Base-by-base conservation (phyloP, 2,797 vertebrate species). In the Parauchenoglanis punctatus region DNA sequence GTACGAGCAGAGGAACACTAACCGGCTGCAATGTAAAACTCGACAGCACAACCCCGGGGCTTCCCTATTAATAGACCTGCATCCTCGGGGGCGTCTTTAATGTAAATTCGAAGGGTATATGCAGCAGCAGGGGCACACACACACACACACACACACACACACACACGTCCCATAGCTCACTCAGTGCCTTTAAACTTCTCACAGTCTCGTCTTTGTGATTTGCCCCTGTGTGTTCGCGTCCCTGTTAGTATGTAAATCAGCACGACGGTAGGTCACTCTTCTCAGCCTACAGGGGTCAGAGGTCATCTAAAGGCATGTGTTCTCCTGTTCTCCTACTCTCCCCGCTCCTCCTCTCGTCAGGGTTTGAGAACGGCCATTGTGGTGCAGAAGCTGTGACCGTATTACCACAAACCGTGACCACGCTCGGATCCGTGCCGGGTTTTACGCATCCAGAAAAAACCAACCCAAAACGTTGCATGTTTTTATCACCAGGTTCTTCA, bases 91-190 rank as follows among this genome's bases (percentile, higher is more conserved):
- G 91, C 89, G 83, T 87, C 93, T 93, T 92, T 92, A 87, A 94
- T 94, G 93, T 92, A 93, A 94, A 95, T 92, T 85, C 72, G 78
- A 86, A 87, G 40, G 40, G 90, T 89, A 90, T 89, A 91, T 90
- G 91, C 88, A 90, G 81, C 83, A 91, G 89, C 85, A 56, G 85
- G 89, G 85, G 85, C 84, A 91, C 81, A 89, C 68, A 88, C 65
- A 84, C 49, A 78, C 84, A 75, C 80, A 40, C 40, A 40, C 40
- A 40, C 85, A 87, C 68, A 84, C 68, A 91, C 82, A 89, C 83
- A 87, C 65, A 88, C 46, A 87, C 86, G 7, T 44, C 58, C 78
- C 84, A 67, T 44, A 61, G 44, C 40, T 81, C 67, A 73, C 67
- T 70, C 46, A 63, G 31, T 25, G 49, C 52, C 67, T 86, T 81